Conservation (phyloP, 2,888 invertebrate genomes). For the Elmis aenea region DNA sequence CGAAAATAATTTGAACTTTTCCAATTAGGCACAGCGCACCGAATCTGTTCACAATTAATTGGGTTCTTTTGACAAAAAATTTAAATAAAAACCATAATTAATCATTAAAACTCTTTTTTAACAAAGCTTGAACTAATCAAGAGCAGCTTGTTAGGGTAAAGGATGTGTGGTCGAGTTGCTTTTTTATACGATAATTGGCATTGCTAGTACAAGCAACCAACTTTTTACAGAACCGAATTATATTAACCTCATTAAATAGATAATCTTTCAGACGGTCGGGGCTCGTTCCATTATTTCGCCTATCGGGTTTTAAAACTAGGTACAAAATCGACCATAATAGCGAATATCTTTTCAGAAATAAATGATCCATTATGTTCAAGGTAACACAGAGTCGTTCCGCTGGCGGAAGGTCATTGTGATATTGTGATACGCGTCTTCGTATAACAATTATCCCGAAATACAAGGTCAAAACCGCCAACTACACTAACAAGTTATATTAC, state of each 20-base stretch:
- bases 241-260: constrained; percentile 12
- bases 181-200: constrained; percentile 29
- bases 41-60: constrained; percentile 10
- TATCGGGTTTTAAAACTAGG: too few species aligned
- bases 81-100: constrained; percentile 25
- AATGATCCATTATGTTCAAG: too few species aligned
- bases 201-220: constrained; percentile 22
- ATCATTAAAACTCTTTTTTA: constrained; percentile 30
- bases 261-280: too few species aligned
- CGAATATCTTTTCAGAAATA: too few species aligned
- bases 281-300: too few species aligned
- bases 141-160: constrained; percentile 29
- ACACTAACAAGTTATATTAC: too few species aligned
- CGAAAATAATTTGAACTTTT: constrained; percentile 8
- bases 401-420: too few species aligned
- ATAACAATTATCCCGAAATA: too few species aligned
- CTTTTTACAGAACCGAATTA: constrained; percentile 19
- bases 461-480: too few species aligned
- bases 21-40: constrained; percentile 7
- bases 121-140: constrained; percentile 27
- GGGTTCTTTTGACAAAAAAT: constrained; percentile 6
- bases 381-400: too few species aligned
- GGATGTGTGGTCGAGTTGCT: constrained; percentile 27
- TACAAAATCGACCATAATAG: too few species aligned
- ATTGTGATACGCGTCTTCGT: too few species aligned